Conservation (phyloP, 1,140 invertebrate species). For the Propsilocerus akamusi region DNA sequence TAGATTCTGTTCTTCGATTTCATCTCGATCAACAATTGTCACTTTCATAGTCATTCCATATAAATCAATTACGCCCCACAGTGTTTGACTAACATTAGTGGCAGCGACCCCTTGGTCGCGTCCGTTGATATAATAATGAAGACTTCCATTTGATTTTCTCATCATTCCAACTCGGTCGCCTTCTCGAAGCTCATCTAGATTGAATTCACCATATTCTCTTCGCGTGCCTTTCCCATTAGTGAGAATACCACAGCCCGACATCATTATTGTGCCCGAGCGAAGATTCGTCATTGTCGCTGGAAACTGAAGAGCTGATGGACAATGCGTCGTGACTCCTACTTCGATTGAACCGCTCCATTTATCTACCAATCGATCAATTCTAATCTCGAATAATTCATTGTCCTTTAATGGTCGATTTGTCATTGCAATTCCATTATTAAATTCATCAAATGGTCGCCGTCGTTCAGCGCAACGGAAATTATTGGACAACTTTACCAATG, state of each 20-base stretch:
- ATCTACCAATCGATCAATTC: constrained; percentile 76
- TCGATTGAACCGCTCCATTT: constrained; percentile 90
- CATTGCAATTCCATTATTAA: constrained; percentile 87
- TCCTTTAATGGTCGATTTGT: constrained; percentile 69
- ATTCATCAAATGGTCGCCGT: constrained; percentile 74
- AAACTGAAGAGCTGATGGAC: constrained; percentile 73
- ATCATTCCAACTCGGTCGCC: constrained; percentile 80
- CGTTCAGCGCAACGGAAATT: constrained; percentile 72
- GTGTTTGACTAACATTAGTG: constrained; percentile 46
- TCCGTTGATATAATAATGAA: constrained; percentile 89
- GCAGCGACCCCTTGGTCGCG: constrained; percentile 82
- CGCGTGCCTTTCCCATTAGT: constrained; percentile 86
- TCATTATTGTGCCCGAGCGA: constrained; percentile 88
- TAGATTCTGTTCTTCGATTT: constrained; percentile 57
- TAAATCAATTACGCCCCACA: constrained; percentile 87
- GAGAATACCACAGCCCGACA: constrained; percentile 89
- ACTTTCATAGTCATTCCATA: constrained; percentile 95
- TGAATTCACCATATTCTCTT: constrained; percentile 84
- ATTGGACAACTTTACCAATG: constrained; percentile 70
- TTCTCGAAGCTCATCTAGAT: constrained; percentile 81
- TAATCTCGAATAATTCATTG: constrained; percentile 84
- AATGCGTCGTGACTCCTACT: constrained; percentile 86
- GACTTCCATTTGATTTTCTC: constrained; percentile 56
- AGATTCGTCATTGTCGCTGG: constrained; percentile 96
- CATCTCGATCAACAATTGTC: constrained; percentile 62